Evolutionary conservation across 2,113 vertebrate species (phyloP), one percentile per base, ranked within the genome.

Genomic region (Eulemur rufifrons): DNA sequence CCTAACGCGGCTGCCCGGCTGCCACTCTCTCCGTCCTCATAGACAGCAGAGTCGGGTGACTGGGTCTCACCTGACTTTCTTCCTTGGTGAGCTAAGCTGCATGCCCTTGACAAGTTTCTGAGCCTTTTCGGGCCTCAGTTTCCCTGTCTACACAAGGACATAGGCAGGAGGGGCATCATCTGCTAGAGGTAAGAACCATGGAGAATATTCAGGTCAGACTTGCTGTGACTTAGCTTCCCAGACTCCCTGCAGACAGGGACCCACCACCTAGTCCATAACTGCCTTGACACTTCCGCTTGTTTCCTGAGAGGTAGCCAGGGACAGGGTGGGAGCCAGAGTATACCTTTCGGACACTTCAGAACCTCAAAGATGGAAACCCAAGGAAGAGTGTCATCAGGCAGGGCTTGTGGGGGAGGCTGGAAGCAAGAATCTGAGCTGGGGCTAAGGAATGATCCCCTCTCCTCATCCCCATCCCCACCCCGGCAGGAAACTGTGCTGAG

Each of bases 401-500:
- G 61, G 61, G 54, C 6, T 56, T 56, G 54, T 17, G 8, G 34
- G 68, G 32, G 52, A 63, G 68, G 73, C 66, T 66, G 56, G 80
- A 59, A 47, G 81, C 4, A 39, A 37, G 71, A 64, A 15, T 76
- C 78, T 71, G 69, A 39, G 61, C 71, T 69, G 71, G 80, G 69
- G 95, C 56, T 8, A 61, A 84, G 89, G 74, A 42, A 80, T 54
- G 61, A 64, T 50, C n/a, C n/a, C 59, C 45, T 9, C 0, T 73
- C 6, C 63, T 63, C 15, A 64, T 5, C 29, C 77, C 39, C 27
- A 4, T 50, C 68, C 76, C 88, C 88, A 34, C 29, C 39, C 69
- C 17, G 52, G 77, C 81, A 76, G 94, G 95, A 95, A 97, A 85
- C 94, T 84, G 59, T 95, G 61, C 95, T 95, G 93, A 94, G 97